Evolutionary conservation across 2,888 invertebrate species (phyloP).

Genomic region (Steromphala cineraria): DNA sequence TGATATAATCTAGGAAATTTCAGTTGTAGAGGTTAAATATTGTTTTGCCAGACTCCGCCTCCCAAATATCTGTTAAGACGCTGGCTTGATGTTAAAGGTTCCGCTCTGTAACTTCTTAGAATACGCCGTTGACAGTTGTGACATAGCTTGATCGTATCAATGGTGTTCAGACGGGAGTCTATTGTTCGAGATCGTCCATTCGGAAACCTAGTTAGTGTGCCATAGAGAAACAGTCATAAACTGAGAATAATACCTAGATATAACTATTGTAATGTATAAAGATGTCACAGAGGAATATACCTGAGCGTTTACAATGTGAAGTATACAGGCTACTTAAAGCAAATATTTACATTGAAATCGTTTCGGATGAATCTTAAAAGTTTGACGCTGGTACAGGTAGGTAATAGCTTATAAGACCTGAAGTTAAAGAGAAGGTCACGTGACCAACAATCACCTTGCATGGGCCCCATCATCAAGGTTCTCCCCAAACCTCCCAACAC

Average conservation of each 20-base stretch:
- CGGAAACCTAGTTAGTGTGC: neutral
- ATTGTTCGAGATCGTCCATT: neutral
- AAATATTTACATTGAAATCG: slow-evolving; percentile 10
- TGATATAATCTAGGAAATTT: slow-evolving; percentile 8
- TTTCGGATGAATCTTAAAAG: neutral
- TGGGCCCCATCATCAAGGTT: neutral
- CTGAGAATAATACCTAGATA: neutral
- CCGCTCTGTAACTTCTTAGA: neutral
- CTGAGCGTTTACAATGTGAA: neutral
- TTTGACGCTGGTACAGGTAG: neutral
- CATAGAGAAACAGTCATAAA: neutral
- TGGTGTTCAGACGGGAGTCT: neutral
- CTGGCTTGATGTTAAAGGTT: neutral
- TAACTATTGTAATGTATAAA: neutral
- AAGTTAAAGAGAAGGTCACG: neutral
- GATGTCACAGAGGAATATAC: neutral
- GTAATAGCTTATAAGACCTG: neutral
- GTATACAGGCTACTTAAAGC: neutral
- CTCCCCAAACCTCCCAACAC: neutral
- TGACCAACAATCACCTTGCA: neutral
- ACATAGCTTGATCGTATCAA: slow-evolving; percentile 8
- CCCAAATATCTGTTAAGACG: neutral
- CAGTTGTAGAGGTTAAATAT: neutral
- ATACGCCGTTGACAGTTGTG: slow-evolving; percentile 7
- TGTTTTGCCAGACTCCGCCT: neutral